A percentile compares a stretch with the other conserved stretches of the same genome.
These are phyloP conservation scores for Stramonita haemastoma DNA, from an alignment of 2,888 invertebrate genomes.

Conservation along the genomic window DNA sequence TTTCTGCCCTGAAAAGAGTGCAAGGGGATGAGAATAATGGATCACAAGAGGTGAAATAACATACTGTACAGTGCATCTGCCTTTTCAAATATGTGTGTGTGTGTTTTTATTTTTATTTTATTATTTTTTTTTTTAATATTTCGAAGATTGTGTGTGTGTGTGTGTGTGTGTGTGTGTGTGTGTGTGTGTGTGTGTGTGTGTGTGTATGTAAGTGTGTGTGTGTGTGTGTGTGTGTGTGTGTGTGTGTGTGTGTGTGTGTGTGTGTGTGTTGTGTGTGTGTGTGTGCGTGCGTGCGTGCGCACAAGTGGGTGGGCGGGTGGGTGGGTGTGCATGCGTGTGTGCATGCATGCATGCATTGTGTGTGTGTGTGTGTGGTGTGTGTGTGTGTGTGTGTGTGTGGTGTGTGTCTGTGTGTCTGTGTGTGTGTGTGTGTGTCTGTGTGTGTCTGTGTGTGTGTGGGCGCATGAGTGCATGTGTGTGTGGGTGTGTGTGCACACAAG, in stretches of 20 bases:
- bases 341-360: not conserved
- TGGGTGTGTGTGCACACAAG: not conserved
- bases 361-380: not conserved
- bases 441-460: not conserved
- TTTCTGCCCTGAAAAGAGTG: too few relatives aligned
- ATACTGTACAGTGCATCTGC: too few relatives aligned
- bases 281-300: too few relatives aligned
- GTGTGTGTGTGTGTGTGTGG: not conserved
- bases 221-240: slow-evolving; percentile 10
- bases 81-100: too few relatives aligned
- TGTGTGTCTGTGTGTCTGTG: not conserved
- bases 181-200: too few relatives aligned
- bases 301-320: too few relatives aligned
- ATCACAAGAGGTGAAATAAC: too few relatives aligned
- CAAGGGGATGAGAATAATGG: too few relatives aligned
- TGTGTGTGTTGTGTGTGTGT: not conserved
- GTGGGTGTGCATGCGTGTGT: not conserved
- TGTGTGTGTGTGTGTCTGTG: slow-evolving; percentile 6
- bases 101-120: too few relatives aligned
- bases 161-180: too few relatives aligned
- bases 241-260: not conserved
- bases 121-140: too few relatives aligned
- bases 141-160: too few relatives aligned
- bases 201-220: not conserved
- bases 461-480: not conserved